phyloP scores from a whole-genome alignment of 2,113 vertebrate genomes.

The Perca flavescens region DNA sequence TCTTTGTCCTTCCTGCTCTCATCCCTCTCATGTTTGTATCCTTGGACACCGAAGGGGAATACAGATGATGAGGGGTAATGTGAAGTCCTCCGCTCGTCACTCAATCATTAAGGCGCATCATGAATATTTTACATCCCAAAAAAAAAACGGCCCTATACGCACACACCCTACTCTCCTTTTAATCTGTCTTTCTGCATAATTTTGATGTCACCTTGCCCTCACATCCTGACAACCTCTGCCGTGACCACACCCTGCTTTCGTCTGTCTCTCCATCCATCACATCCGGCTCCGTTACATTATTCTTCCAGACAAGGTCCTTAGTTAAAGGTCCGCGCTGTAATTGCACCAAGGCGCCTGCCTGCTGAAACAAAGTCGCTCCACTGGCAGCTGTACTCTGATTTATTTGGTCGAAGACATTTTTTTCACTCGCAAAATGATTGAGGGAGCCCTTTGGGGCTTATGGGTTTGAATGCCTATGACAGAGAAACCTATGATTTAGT shows the following conservation, averaged over 20 bases:
- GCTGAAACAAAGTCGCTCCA: constrained; percentile 48
- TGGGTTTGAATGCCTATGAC: constrained; percentile 41
- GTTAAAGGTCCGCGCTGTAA: constrained; percentile 53
- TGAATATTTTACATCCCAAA: constrained; percentile 58
- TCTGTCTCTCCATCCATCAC: constrained; percentile 41
- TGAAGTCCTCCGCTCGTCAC: constrained; percentile 7
- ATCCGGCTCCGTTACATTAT: constrained; percentile 36
- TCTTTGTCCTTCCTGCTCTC: constrained; percentile 38
- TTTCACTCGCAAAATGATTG: constrained; percentile 56
- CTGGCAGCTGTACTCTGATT: constrained; percentile 63
- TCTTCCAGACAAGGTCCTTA: constrained; percentile 60
- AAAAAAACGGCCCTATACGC: background rate
- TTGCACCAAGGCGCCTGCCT: constrained; percentile 53
- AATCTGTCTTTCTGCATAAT: constrained; percentile 47
- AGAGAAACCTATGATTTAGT: constrained; percentile 43
- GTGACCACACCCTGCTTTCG: constrained; percentile 44
- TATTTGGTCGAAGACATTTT: constrained; percentile 58
- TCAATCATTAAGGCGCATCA: constrained; percentile 40
- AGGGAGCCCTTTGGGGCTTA: constrained; percentile 43
- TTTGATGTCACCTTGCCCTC: constrained; percentile 15
- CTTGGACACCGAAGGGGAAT: constrained; percentile 43
- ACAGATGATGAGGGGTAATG: constrained; percentile 52
- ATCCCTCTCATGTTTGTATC: constrained; percentile 15
- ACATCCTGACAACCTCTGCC: background rate
- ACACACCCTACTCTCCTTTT: background rate